phyloP scores from a whole-genome alignment of 2,113 vertebrate species.

The Cyprinodon brontotheroides region DNA sequence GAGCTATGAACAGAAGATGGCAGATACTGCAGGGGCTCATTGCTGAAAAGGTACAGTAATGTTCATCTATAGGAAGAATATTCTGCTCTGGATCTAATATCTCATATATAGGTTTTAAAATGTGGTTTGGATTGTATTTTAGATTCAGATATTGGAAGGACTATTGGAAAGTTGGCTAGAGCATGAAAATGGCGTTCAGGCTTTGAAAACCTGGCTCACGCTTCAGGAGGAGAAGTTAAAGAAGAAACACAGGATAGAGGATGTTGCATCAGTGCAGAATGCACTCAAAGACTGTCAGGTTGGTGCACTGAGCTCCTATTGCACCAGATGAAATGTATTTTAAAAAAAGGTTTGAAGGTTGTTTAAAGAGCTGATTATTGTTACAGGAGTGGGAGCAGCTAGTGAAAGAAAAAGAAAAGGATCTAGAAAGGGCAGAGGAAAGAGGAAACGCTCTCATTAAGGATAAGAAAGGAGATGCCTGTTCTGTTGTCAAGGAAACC shows the following conservation, averaged over 20 bases:
- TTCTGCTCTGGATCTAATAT: background rate
- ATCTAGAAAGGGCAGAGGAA: slow-evolving; percentile 89
- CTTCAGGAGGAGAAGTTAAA: slow-evolving; percentile 88
- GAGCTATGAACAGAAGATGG: slow-evolving; percentile 96
- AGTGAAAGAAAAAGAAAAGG: slow-evolving; percentile 92
- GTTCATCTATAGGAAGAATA: background rate
- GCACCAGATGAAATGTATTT: background rate
- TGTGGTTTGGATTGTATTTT: slow-evolving; percentile 17
- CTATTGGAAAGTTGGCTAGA: slow-evolving; percentile 91
- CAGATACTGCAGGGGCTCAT: slow-evolving; percentile 92
- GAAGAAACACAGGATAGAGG: slow-evolving; percentile 88
- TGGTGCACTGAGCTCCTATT: background rate
- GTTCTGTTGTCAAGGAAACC: slow-evolving; percentile 80
- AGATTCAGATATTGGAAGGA: slow-evolving; percentile 91
- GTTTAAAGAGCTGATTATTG: background rate
- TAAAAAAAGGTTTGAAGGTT: background rate
- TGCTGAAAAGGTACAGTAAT: slow-evolving; percentile 85
- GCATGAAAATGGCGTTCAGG: slow-evolving; percentile 89
- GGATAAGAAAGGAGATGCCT: slow-evolving; percentile 87
- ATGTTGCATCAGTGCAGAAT: slow-evolving; percentile 90
- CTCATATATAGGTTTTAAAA: background rate
- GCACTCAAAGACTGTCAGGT: slow-evolving; percentile 95
- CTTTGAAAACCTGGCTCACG: slow-evolving; percentile 88
- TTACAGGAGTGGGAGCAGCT: slow-evolving; percentile 91
- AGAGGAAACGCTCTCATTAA: slow-evolving; percentile 87